These are phyloP conservation scores for Polyommatus icarus DNA, from an alignment of 2,888 invertebrate genomes.

Conservation along the genomic window DNA sequence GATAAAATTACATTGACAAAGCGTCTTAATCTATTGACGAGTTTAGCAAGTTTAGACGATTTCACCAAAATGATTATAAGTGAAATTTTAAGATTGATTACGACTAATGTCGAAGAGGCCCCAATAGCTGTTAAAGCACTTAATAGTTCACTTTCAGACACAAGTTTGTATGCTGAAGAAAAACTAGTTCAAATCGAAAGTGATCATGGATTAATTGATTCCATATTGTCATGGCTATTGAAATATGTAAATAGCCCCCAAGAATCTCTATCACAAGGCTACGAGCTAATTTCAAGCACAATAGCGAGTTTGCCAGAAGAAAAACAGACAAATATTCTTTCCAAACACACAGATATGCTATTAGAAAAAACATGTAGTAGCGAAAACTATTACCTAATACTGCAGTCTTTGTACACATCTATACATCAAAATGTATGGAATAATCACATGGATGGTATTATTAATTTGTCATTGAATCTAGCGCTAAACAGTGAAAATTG, in stretches of 20 bases:
- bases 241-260: conserved; percentile 53
- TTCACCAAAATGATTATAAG: conserved; percentile 71
- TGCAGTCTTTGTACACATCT: conserved; percentile 77
- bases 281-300: conserved; percentile 60
- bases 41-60: conserved; percentile 70
- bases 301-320: conserved; percentile 58
- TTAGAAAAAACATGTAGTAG: conserved; percentile 54
- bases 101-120: conserved; percentile 51
- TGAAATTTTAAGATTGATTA: conserved; percentile 66
- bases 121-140: conserved; percentile 61
- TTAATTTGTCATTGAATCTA: conserved; percentile 58
- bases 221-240: conserved; percentile 61
- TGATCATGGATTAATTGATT: conserved; percentile 66
- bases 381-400: conserved; percentile 59
- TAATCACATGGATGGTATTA: conserved; percentile 56
- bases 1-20: conserved; percentile 60
- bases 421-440: conserved; percentile 63
- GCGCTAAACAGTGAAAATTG: conserved; percentile 59
- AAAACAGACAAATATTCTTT: conserved; percentile 56
- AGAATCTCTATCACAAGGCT: conserved; percentile 57
- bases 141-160: conserved; percentile 58
- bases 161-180: conserved; percentile 56
- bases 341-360: conserved; percentile 54
- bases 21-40: conserved; percentile 68
- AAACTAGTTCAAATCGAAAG: conserved; percentile 70